Percentiles rank a stretch among this genome's conserved stretches.
phyloP scores from a whole-genome alignment of 92 coral and sea anemone genomes.

The Chrysogorgia sp. region DNA sequence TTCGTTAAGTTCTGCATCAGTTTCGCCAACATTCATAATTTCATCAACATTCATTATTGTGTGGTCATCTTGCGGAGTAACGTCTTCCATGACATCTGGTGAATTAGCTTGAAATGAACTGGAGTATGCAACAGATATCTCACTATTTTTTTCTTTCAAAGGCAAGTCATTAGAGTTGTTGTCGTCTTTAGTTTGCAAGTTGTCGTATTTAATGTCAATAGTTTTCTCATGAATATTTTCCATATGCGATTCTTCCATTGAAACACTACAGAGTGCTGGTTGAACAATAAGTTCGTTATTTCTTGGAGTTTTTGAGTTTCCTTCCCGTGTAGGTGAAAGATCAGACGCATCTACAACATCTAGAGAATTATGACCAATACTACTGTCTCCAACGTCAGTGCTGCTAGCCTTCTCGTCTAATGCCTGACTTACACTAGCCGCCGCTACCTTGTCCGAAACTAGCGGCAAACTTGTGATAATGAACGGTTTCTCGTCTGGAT shows the following conservation, averaged over 20 bases:
- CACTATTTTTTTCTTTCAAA: not conserved
- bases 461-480: constrained; percentile 3
- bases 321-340: not conserved
- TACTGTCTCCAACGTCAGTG: constrained; percentile 15
- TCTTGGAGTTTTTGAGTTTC: not conserved
- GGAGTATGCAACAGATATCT: not conserved
- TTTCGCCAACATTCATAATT: not conserved
- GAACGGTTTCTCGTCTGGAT: constrained; percentile 5
- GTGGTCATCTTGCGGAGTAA: not conserved
- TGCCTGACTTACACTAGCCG: constrained; percentile 5
- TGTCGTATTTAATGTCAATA: not conserved
- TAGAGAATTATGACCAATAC: constrained; percentile 11
- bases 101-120: not conserved
- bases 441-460: constrained; percentile 1
- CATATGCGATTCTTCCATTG: not conserved
- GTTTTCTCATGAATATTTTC: not conserved
- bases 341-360: not conserved
- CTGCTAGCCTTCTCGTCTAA: constrained; percentile 27
- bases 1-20: constrained; percentile 9
- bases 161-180: not conserved
- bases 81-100: not conserved
- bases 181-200: not conserved
- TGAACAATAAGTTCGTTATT: not conserved
- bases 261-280: not conserved
- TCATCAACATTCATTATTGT: not conserved